These are phyloP conservation scores for Eupithecia vulgata DNA, from an alignment of 2,888 invertebrate genomes.

Conservation along the genomic window DNA sequence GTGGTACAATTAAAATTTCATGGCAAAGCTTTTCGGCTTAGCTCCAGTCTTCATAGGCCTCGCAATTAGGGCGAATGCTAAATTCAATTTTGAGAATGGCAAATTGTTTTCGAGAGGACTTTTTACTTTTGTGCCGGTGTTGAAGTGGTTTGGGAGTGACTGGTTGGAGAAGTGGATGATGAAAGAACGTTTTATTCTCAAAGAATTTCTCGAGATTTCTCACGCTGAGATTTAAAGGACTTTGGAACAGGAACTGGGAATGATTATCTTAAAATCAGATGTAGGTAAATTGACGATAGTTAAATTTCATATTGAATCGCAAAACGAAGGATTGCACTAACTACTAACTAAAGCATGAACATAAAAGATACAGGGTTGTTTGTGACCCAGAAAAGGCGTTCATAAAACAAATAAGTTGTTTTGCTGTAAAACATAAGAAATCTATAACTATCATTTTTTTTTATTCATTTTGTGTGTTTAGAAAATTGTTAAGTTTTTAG, in stretches of 20 bases:
- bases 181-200: conserved; percentile 18
- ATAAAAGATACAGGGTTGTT: neutral
- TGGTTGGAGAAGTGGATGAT: conserved; percentile 24
- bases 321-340: neutral
- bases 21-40: conserved; percentile 58
- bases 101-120: conserved; percentile 36
- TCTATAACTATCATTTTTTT: neutral
- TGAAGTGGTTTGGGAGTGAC: conserved; percentile 27
- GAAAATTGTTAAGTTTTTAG: no score
- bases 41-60: conserved; percentile 42
- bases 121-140: conserved; percentile 35
- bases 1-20: conserved; percentile 70
- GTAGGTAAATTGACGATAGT: neutral
- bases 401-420: neutral
- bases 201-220: neutral
- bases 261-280: neutral
- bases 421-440: no score
- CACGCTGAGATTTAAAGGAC: neutral
- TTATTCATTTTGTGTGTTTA: no score
- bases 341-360: no score
- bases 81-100: conserved; percentile 41
- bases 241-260: neutral
- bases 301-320: neutral
- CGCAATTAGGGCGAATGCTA: conserved; percentile 43
- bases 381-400: neutral